Base-by-base conservation (phyloP, 2,797 vertebrate species). In the Intellagama lesueurii region DNA sequence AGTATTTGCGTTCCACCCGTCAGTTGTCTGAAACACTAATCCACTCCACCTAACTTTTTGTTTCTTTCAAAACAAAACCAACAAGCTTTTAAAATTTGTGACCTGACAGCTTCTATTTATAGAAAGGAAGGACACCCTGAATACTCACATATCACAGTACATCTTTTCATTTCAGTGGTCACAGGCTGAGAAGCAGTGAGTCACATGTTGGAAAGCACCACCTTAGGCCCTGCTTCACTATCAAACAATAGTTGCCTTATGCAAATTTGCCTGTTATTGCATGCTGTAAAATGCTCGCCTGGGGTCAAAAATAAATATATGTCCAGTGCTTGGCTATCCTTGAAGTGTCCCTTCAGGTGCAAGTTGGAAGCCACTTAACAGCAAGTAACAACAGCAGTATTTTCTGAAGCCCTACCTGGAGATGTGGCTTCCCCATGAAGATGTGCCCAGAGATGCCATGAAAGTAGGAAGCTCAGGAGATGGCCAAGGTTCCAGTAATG, bases 121-220 rank as follows among this genome's bases (percentile, higher is more conserved):
- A 73, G 69, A 56, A 87, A 79, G 64, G 47, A 86, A 26, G 64
- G 22, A 49, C 30, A 49, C 66, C 85, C 44, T 32, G 76, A 19
- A 76, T 79, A 87, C 49, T 85, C 52, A 35, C 47, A 60, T 19
- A 82, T 72, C 30, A 56, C 9, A 68, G 60, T 64, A 17, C 19
- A 87, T 87, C 30, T 64, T 87, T 68, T 26, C 77, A 24, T 69
- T 69, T 87, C 22, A 87, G 9, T 64, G n/a, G 22, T 47, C 32
- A 28, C 40, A 47, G 40, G 40, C 17, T 40, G 16, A 28, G 17
- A 22, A n/a, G n/a, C 24, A 28, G 2, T 85, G 49, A 3, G 49
- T 81, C 52, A 49, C 26, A 9, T 83, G 69, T 47, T 78, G 26
- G 44, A 81, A 64, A 81, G 60, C 80, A 81, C 52, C 49, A 19